Base-by-base conservation (phyloP, 2,113 vertebrate genomes). In the Ceyx melanurus region DNA sequence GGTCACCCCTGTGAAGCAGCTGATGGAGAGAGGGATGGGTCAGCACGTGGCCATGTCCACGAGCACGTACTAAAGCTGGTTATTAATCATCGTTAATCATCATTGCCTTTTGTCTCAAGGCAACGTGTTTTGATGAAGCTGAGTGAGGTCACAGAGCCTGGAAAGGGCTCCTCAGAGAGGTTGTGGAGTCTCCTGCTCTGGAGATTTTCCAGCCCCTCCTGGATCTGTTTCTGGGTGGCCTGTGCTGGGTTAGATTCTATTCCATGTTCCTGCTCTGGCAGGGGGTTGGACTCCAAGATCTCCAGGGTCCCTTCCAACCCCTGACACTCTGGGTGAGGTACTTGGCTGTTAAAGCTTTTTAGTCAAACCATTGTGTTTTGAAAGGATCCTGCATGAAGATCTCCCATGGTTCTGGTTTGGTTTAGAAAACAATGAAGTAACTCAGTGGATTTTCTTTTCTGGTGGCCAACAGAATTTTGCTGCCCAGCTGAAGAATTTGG, bases 391-490 rank as follows among this genome's bases (percentile, higher is more conserved):
- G 43, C 13, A 0, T 31, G 7, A 74, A 58, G 8, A 50, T 67
- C 61, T 89, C 93, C 71, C 56, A 42, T 74, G 46, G 31, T 74
- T 94, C 90, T 61, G 53, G 33, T 40, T 87, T 72, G 53, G 28
- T 66, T 71, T 51, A 65, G n/a, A 46, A 91, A 33, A n/a, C 75
- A 74, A 48, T 35, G 33, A 23, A 42, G 35, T 70, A 23, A 86
- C 33, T 28, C 13, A 13, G 22, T 33, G 20, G 37, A 54, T 43
- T 33, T 43, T 31, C 15, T 46, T 51, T 66, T 22, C 20, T 68
- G 13, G 26, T 85, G 29, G 37, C 29, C 37, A 77, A 53, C 6
- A 15, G 46, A 54, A 68, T 48, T 25, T 42, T 82, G 43, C 33
- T 84, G 37, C 31, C 33, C 57, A 15, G 22, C 31, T 29, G 22